Evolutionary conservation across 1,140 invertebrate genomes (phyloP).

Genomic region (Coptotermes formosanus): DNA sequence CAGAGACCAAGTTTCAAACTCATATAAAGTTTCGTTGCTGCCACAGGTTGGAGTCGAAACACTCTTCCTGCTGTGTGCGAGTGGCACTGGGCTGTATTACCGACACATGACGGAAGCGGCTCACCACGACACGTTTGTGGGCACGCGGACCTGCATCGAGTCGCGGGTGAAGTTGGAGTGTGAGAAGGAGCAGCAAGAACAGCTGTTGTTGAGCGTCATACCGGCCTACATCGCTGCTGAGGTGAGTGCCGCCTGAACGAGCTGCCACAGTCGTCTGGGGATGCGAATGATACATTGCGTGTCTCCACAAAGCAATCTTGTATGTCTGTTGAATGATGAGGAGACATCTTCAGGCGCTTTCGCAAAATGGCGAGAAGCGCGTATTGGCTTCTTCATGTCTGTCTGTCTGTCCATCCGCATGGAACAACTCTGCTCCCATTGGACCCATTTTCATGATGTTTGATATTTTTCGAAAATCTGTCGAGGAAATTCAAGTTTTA

Average conservation of each 20-base stretch:
- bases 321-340: no score
- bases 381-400: no score
- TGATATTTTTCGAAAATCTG: no score
- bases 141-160: slow-evolving; percentile 86
- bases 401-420: no score
- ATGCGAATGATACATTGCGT: no score
- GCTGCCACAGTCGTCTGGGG: no score
- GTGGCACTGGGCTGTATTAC: slow-evolving; percentile 81
- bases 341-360: no score
- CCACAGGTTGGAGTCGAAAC: slow-evolving; percentile 71
- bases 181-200: slow-evolving; percentile 88
- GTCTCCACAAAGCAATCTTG: no score
- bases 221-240: slow-evolving; percentile 90
- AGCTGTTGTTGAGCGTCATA: slow-evolving; percentile 86
- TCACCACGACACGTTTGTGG: slow-evolving; percentile 80
- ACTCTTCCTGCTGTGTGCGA: slow-evolving; percentile 72
- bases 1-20: not conserved
- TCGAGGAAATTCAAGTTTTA: no score
- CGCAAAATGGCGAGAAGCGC: no score
- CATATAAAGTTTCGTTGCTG: slow-evolving; percentile 34
- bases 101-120: slow-evolving; percentile 80
- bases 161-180: slow-evolving; percentile 89
- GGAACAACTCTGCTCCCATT: no score
- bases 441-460: no score
- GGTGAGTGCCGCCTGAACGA: slow-evolving; percentile 51